Base-by-base conservation (phyloP, 1,140 invertebrate genomes). In the Sarcophaga peregrina region DNA sequence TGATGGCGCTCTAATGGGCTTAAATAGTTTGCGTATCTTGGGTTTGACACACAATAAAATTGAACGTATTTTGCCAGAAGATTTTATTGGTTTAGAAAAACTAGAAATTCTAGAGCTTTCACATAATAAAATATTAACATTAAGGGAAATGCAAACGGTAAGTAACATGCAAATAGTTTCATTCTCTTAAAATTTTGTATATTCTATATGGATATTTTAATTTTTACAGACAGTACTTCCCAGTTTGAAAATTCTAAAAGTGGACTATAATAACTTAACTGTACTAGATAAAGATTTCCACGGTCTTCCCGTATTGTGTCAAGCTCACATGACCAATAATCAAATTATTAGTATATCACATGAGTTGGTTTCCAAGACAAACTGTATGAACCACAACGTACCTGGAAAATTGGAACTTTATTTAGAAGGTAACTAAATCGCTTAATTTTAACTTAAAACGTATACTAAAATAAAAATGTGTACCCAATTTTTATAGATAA, bases 61-160 rank as follows among this genome's bases (percentile, higher is more conserved):
- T 7, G 93, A 93, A 81, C 92, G 93, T 68, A 95, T 96, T 75
- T 93, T 93, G 1, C 93, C 94, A 0, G 94, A 95, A 45, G 95
- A 96, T 87, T 91, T 96, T 11, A 94, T 94, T 47, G 95, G 95
- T 48, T 91, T 96, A 83, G 94, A 94, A 80, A 92, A 93, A 48
- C 91, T 96, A 10, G 93, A 93, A 84, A 90, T 95, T 17, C 91
- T 96, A 8, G 95, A 96, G 88, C 91, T 96, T 15, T 96, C 95
- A 0, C 91, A 95, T 86, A 96, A 96, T 89, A 92, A 94, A 76
- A 91, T 96, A 11, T 93, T 93, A 15, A 95, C 95, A 6, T 91
- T 96, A 17, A 95, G 95, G 87, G 94, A 95, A 91, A 95, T 94
- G 50, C 95, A 95, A 82, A 95, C 95, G 93, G 96, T 96, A 91